Evolutionary conservation across 2,797 vertebrate species (phyloP), one percentile per base, ranked within the genome.

Genomic region (Trachurus trachurus): DNA sequence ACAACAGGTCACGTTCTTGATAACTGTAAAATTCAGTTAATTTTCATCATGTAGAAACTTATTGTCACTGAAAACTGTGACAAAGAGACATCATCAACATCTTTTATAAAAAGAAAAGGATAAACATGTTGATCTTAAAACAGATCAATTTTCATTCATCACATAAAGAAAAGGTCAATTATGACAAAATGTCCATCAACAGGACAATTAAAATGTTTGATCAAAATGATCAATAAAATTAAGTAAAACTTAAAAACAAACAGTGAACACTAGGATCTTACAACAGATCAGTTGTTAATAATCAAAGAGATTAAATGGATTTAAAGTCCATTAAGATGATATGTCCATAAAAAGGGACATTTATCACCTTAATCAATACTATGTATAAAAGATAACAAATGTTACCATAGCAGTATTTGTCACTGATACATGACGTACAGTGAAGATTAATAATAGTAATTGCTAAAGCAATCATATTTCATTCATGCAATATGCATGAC

Each of bases 401-500:
- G n/a, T n/a, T n/a, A 17, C 7, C 15, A 16, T 37, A 61, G 9
- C 4, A 4, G 47, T 31, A 9, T 12, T 12, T 10, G 9, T 10
- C 7, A 8, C 6, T 37, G 0, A 13, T 13, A 54, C 39, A 66
- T 59, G 26, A 66, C 21, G 62, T 49, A 66, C 17, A 67, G 19
- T 37, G 53, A 52, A 6, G 16, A 9, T 29, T 6, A 9, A 52
- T 8, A 17, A 52, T 8, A 17, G 42, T 12, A 54, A 75, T 72
- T 81, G 75, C 47, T n/a, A 16, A 62, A 26, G 19, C 75, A 81
- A 71, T 63, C 49, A 74, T n/a, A 74, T 70, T 60, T 13, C 17
- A 39, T 40, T 73, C 70, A 78, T 76, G 69, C 78, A 82, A 74
- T 71, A 74, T 71, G 71, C 82, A 82, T 69, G 67, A 19, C 45